A percentile compares a stretch with the other conserved stretches of the same genome.
Evolutionary conservation across 2,888 invertebrate species (phyloP).

Genomic region (Brachypalpus laphriformis): DNA sequence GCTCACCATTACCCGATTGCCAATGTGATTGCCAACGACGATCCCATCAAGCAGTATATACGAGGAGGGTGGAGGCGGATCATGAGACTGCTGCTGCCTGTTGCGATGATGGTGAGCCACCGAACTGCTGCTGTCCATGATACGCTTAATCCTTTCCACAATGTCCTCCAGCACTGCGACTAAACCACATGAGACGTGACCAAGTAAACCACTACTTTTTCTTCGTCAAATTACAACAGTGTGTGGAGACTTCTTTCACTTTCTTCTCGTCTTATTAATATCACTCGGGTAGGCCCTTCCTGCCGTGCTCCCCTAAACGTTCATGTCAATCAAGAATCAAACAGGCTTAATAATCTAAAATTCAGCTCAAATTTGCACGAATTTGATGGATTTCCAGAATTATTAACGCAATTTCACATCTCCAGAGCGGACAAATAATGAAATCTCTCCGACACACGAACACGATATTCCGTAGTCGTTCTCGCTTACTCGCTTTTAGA

Average conservation of each 20-base stretch:
- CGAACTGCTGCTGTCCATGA: conserved; percentile 73
- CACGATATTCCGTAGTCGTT: conserved; percentile 5
- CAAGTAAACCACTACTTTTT: conserved; percentile 23
- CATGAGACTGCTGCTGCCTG: conserved; percentile 76
- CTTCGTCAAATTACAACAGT: conserved; percentile 17
- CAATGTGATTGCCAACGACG: conserved; percentile 78
- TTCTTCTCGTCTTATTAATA: background rate
- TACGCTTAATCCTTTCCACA: conserved; percentile 71
- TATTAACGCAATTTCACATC: conserved; percentile 38
- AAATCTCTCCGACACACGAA: conserved; percentile 40
- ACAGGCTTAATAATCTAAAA: background rate
- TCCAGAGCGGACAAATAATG: conserved; percentile 15
- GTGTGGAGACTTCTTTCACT: background rate
- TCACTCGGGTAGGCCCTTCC: background rate
- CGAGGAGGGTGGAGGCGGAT: conserved; percentile 79
- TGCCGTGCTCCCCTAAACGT: background rate
- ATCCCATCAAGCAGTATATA: conserved; percentile 80
- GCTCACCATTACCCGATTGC: conserved; percentile 78
- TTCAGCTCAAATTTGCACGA: conserved; percentile 3
- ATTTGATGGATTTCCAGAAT: conserved; percentile 8
- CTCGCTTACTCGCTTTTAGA: conserved; percentile 28
- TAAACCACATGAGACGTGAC: conserved; percentile 61
- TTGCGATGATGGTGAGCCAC: conserved; percentile 75
- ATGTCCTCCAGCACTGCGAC: conserved; percentile 67
- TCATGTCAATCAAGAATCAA: conserved; percentile 15